Conservation (phyloP, 2,888 invertebrate species). For the Sminthurinus aureus region DNA sequence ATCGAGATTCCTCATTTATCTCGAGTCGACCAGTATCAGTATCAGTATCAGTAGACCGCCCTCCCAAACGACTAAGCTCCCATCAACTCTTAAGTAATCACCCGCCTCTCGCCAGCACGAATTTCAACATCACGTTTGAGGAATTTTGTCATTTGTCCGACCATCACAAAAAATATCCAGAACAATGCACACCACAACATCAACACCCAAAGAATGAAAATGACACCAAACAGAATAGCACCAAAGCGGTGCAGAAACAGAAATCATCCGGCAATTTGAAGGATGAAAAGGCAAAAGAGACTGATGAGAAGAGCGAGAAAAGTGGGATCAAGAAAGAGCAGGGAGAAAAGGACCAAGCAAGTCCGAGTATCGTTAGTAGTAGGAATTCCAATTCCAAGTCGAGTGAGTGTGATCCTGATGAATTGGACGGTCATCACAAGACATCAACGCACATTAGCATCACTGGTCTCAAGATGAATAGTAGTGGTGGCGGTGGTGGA, state of each 20-base stretch:
- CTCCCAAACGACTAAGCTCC: constrained; percentile 27
- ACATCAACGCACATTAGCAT: too few relatives aligned
- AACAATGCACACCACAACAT: neutral
- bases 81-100: constrained; percentile 23
- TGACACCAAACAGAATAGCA: neutral
- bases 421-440: neutral
- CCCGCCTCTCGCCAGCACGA: too few relatives aligned
- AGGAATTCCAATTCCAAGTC: too few relatives aligned
- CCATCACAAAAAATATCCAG: neutral
- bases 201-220: neutral
- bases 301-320: neutral
- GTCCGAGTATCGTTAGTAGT: too few relatives aligned
- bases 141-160: constrained; percentile 39
- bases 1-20: too few relatives aligned
- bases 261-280: too few relatives aligned
- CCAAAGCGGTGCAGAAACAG: too few relatives aligned
- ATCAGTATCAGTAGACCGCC: too few relatives aligned
- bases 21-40: too few relatives aligned
- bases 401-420: too few relatives aligned
- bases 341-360: neutral
- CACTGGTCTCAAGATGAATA: too few relatives aligned
- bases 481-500: neutral
- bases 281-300: neutral
- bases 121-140: constrained; percentile 28
- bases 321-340: neutral